phyloP scores from a whole-genome alignment of 1,140 invertebrate genomes.

The Scaptodrosophila lebanonensis region DNA sequence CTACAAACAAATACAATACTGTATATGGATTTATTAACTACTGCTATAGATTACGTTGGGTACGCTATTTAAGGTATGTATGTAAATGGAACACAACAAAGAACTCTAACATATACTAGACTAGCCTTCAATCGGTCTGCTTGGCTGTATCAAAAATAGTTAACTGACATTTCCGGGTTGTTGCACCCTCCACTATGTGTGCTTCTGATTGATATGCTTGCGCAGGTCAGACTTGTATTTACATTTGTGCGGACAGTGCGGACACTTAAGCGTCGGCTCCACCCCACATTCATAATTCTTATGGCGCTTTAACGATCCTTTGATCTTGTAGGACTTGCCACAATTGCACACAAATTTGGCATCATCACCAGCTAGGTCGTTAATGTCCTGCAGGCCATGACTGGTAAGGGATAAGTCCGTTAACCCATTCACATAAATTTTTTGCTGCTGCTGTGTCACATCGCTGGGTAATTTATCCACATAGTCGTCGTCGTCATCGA shows the following conservation, averaged over 20 bases:
- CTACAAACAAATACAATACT: too few relatives aligned
- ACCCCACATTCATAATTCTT: slow-evolving; percentile 82
- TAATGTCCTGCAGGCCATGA: slow-evolving; percentile 38
- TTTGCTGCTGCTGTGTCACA: slow-evolving; percentile 30
- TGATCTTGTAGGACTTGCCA: slow-evolving; percentile 79
- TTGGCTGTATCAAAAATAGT: slow-evolving; percentile 60
- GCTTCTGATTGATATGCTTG: slow-evolving; percentile 74
- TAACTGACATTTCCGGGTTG: slow-evolving; percentile 6
- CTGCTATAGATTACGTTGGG: too few relatives aligned
- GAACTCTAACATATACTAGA: too few relatives aligned
- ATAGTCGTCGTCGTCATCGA: slow-evolving; percentile 28
- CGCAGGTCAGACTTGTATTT: slow-evolving; percentile 75
- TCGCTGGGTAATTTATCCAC: slow-evolving; percentile 30
- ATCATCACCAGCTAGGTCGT: slow-evolving; percentile 45
- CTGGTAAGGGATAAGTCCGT: slow-evolving; percentile 46
- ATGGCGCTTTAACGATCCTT: slow-evolving; percentile 79
- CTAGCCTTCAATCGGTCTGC: too few relatives aligned
- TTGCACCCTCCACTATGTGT: slow-evolving; percentile 44
- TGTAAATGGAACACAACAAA: too few relatives aligned
- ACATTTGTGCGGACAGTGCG: slow-evolving; percentile 74
- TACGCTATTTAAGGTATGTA: too few relatives aligned
- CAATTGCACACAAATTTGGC: slow-evolving; percentile 79
- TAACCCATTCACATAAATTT: slow-evolving; percentile 45
- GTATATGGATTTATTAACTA: too few relatives aligned
- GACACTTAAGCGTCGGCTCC: slow-evolving; percentile 71